These are phyloP conservation scores for Pseudomugil gertrudae DNA, from an alignment of 2,797 vertebrate species.

Conservation along the genomic window DNA sequence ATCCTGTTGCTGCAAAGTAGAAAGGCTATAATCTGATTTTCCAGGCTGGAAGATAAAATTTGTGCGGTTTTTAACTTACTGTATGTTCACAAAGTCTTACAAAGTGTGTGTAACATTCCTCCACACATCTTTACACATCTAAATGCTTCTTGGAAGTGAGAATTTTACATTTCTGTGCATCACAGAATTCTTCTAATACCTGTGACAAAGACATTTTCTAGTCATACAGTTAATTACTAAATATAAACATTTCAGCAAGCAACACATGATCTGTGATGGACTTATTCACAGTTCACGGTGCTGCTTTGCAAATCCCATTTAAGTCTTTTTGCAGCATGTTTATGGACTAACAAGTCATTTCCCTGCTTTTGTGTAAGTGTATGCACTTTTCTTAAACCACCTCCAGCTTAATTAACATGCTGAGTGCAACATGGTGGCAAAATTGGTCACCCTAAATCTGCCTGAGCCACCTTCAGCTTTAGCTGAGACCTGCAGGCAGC, in stretches of 20 bases:
- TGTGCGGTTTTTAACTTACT: too few relatives aligned
- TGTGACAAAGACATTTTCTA: too few relatives aligned
- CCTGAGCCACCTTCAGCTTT: constrained; percentile 74
- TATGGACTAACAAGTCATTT: constrained; percentile 55
- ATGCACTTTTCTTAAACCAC: constrained; percentile 63
- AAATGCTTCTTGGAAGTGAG: too few relatives aligned
- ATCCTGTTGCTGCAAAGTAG: too few relatives aligned
- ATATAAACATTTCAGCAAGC: background rate
- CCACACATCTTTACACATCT: too few relatives aligned
- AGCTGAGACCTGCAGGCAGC: constrained; percentile 67
- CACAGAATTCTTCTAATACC: too few relatives aligned
- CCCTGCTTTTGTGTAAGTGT: constrained; percentile 33
- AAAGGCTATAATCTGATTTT: too few relatives aligned
- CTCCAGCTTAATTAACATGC: constrained; percentile 70
- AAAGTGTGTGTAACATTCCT: too few relatives aligned
- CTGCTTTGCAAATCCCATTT: constrained; percentile 35
- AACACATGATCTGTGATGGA: background rate
- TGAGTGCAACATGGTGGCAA: constrained; percentile 52
- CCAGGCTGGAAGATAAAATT: too few relatives aligned
- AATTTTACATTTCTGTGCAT: too few relatives aligned
- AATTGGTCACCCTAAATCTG: constrained; percentile 74
- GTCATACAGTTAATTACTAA: too few relatives aligned
- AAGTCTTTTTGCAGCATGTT: constrained; percentile 42
- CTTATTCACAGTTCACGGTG: constrained; percentile 14
- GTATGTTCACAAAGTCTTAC: too few relatives aligned